These are phyloP conservation scores for Melinaea marsaeus DNA, from an alignment of 2,888 invertebrate genomes.

Conservation along the genomic window DNA sequence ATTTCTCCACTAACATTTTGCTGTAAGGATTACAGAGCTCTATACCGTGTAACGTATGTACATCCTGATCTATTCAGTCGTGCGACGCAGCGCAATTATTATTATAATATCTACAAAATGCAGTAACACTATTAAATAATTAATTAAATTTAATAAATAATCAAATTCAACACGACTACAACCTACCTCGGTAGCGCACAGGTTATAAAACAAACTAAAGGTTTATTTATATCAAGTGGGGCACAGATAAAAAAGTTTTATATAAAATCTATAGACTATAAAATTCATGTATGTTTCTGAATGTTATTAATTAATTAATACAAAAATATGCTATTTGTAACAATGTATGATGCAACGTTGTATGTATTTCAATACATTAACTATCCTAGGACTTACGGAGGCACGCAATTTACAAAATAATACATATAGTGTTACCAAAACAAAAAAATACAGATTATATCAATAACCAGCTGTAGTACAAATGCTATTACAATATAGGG, in stretches of 20 bases:
- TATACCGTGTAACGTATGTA: background rate
- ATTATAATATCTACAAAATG: conserved; percentile 5
- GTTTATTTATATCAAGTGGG: background rate
- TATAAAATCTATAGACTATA: background rate
- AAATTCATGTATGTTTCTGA: background rate
- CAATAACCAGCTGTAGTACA: too few relatives aligned
- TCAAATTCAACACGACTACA: too few relatives aligned
- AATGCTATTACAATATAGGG: too few relatives aligned
- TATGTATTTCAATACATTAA: too few relatives aligned
- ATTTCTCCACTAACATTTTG: background rate
- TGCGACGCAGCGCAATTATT: conserved; percentile 13
- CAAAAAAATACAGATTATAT: too few relatives aligned
- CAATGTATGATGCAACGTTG: background rate
- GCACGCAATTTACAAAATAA: too few relatives aligned
- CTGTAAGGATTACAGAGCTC: conserved; percentile 5
- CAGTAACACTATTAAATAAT: too few relatives aligned
- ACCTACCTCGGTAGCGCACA: too few relatives aligned
- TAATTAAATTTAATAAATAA: too few relatives aligned
- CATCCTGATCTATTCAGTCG: conserved; percentile 18
- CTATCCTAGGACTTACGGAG: too few relatives aligned
- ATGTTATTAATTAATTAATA: background rate
- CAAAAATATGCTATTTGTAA: conserved; percentile 3
- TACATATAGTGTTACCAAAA: too few relatives aligned
- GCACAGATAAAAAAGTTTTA: background rate
- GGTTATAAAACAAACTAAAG: background rate